Percentiles rank a stretch among this genome's conserved stretches.
phyloP scores from a whole-genome alignment of 2,797 vertebrate genomes.

The Karalla daura region DNA sequence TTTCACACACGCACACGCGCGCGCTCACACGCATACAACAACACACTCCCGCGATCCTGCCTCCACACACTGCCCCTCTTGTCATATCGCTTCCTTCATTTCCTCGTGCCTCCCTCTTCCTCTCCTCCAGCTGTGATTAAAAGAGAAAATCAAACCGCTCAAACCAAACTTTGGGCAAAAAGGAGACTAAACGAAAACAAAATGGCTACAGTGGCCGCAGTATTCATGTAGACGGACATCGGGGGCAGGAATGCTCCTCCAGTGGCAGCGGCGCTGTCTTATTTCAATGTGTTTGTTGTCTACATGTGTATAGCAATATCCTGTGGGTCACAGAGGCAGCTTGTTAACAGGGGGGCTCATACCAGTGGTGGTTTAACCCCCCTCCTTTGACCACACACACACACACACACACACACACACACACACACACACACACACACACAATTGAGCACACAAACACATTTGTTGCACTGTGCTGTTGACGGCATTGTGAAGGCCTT shows the following conservation, averaged over 20 bases:
- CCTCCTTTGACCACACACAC: slow-evolving; percentile 16
- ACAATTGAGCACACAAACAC: slow-evolving; percentile 33
- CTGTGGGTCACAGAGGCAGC: slow-evolving; percentile 73
- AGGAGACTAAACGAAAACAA: slow-evolving; percentile 71
- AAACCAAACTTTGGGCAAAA: slow-evolving; percentile 48
- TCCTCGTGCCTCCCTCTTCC: slow-evolving; percentile 63
- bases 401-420: slow-evolving; percentile 42
- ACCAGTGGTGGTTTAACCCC: slow-evolving; percentile 28
- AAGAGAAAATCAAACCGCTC: slow-evolving; percentile 62
- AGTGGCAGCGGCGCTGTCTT: slow-evolving; percentile 17
- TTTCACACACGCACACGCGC: slow-evolving; percentile 16
- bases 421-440: slow-evolving; percentile 39
- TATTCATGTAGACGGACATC: slow-evolving; percentile 55
- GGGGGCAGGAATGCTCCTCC: slow-evolving; percentile 48
- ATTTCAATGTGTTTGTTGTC: slow-evolving; percentile 69
- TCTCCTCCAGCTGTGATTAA: slow-evolving; percentile 70
- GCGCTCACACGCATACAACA: slow-evolving; percentile 12
- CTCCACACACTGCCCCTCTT: slow-evolving; percentile 66
- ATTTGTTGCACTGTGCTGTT: slow-evolving; percentile 57
- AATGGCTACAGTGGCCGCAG: slow-evolving; percentile 64
- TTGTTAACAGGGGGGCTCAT: slow-evolving; percentile 65
- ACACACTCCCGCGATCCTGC: slow-evolving; percentile 52
- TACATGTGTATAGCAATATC: slow-evolving; percentile 66
- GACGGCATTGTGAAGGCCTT: slow-evolving; percentile 64
- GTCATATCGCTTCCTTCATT: slow-evolving; percentile 66